Evolutionary conservation across 2,797 vertebrate species (phyloP), one percentile per base, ranked within the genome.

Genomic region (Columba guinea): DNA sequence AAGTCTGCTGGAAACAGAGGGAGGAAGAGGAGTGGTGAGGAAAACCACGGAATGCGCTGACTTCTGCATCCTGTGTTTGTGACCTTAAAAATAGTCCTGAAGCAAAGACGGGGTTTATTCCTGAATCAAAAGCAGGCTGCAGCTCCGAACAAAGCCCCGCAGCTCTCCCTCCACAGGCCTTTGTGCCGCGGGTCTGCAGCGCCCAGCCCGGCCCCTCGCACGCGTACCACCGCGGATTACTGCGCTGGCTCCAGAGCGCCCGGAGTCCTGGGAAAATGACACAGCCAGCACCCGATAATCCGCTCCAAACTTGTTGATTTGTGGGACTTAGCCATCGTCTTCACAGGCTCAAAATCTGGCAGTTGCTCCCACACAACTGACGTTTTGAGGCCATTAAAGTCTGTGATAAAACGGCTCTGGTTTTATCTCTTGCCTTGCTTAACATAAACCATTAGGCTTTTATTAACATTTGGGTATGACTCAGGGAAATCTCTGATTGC

Each of bases 261-360:
- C 90, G 81, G 91, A 96, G 96, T 94, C 95, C 96, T 97, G 96
- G 97, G 96, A 97, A 97, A 96, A 96, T 75, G 96, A 95, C 95
- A 96, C 79, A 91, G 95, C 89, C 76, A 78, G 74, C 86, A 87
- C 88, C 79, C 48, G 79, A 94, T 96, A 96, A 97, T 95, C 94
- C 39, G 63, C 96, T 96, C 93, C 94, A 92, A 96, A 97, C 93
- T 95, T 96, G 93, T 95, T 95, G 95, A 97, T 93, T 89, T 96
- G 94, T 87, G 83, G 94, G 89, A 88, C 87, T 94, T 91, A 96
- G 86, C 90, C 88, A 52, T 84, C 87, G 14, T 74, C 93, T 94
- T 95, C 93, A 90, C n/a, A 82, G 79, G 90, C 93, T 96, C 95
- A 95, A 91, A 87, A 95, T 88, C 69, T 96, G 95, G 93, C 95